Evolutionary conservation across 1,140 invertebrate genomes (phyloP), one percentile per base, ranked within the genome.

Genomic region (Diprion similis): DNA sequence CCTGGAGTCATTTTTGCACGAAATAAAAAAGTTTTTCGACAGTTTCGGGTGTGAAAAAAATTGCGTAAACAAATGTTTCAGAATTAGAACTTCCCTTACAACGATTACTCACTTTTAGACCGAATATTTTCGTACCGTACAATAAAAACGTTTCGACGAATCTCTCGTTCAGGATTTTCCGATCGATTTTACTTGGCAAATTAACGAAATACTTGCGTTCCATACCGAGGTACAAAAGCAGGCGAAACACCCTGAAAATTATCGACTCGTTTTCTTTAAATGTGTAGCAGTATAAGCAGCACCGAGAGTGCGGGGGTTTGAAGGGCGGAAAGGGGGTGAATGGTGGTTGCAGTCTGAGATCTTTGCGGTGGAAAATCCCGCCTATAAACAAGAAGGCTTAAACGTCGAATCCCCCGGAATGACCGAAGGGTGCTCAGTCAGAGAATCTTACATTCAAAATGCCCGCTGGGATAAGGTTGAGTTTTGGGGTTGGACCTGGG

Each of bases 321-420:
- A 37, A 37, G 24, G 51, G 51, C 2, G 51, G 51, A 13, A 59
- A 59, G 1, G 51, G 51, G 51, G 11, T 59, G 51, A 13, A 59
- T 3, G 51, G 51, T 11, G 51, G 11, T 7, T 59, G 51, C 51
- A n/a, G 24, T 13, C 11, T 13, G 51, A 13, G 51, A 59, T 59
- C 51, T 59, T 59, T 59, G 11, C 11, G 73, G 68, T 71, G 67
- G 78, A 77, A 82, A 84, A 84, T 82, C 83, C 80, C 67, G 78
- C 76, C 83, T 81, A 85, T 86, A 85, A 86, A 85, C 82, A 83
- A 85, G 79, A 79, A 80, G 79, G 83, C 82, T 85, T 82, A 84
- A 81, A 79, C 71, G 70, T 73, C 48, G 73, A 79, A 85, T 84
- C 80, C 24, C 82, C 73, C 70, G 72, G 76, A 85, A 85, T 85